Evolutionary conservation across 1,140 invertebrate genomes (phyloP).

Genomic region (Habropoda laboriosa): DNA sequence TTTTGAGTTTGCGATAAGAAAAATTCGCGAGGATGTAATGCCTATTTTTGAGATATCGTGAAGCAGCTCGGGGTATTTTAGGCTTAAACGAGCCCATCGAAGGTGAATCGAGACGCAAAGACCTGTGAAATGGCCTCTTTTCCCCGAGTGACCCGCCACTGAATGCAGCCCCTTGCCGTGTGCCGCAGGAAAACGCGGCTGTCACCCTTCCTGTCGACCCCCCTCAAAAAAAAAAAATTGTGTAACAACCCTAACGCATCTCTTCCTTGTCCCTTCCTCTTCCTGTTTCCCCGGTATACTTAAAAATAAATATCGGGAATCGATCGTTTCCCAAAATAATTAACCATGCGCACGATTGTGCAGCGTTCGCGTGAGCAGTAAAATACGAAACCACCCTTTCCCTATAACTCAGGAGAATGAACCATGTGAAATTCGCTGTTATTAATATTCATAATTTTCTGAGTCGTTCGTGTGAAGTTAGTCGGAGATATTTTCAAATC

Average conservation of each 20-base stretch:
- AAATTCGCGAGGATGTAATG: background rate
- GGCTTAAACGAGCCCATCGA: constrained; percentile 20
- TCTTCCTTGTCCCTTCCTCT: constrained; percentile 47
- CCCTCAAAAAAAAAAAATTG: constrained; percentile 56
- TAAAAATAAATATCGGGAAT: constrained; percentile 50
- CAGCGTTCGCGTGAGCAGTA: constrained; percentile 1
- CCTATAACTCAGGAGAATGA: too few relatives aligned
- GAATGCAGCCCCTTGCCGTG: constrained; percentile 25
- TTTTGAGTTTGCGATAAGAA: too few relatives aligned
- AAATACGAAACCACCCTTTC: constrained; percentile 11
- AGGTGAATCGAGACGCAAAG: constrained; percentile 44
- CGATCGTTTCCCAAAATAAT: constrained; percentile 52
- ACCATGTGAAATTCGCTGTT: background rate
- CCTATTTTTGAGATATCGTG: constrained; percentile 11
- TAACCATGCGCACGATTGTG: constrained; percentile 24
- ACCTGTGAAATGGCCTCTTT: constrained; percentile 58
- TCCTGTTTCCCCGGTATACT: constrained; percentile 40
- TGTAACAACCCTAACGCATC: constrained; percentile 37
- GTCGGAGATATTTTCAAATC: too few relatives aligned
- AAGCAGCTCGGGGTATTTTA: background rate
- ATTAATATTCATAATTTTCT: background rate
- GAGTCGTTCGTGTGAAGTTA: too few relatives aligned
- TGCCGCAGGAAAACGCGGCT: constrained; percentile 27
- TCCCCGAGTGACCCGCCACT: constrained; percentile 44
- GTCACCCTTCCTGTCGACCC: constrained; percentile 36